Percentiles rank a stretch among this genome's conserved stretches.
Conservation (phyloP, 2,113 vertebrate genomes). For the Nannobrachium achirus region DNA sequence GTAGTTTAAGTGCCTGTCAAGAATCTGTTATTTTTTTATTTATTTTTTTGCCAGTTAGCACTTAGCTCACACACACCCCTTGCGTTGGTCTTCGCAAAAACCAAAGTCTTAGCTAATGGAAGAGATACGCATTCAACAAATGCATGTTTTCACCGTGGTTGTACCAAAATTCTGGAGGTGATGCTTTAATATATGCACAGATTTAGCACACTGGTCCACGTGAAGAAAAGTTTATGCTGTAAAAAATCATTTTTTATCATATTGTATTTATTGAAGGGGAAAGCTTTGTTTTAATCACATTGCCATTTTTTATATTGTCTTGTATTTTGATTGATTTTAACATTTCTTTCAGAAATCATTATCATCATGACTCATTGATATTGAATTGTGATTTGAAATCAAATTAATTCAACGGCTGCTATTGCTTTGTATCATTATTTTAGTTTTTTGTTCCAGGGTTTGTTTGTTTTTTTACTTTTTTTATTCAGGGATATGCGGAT, state of each 20-base stretch:
- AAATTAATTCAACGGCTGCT: neutral
- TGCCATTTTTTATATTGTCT: neutral
- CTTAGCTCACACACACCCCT: neutral
- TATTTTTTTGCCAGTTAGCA: neutral
- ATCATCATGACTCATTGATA: constrained; percentile 36
- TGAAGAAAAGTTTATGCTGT: neutral
- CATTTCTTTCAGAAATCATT: constrained; percentile 14
- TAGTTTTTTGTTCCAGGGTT: neutral
- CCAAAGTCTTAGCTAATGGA: constrained; percentile 66
- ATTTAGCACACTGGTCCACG: constrained; percentile 19
- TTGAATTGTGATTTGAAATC: constrained; percentile 26
- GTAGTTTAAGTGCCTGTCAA: constrained; percentile 72
- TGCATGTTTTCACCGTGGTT: constrained; percentile 50
- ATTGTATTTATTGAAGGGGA: neutral
- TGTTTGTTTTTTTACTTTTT: neutral
- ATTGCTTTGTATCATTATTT: constrained; percentile 3
- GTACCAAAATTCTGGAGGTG: constrained; percentile 31
- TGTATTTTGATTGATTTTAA: constrained; percentile 30
- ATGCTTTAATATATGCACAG: constrained; percentile 61
- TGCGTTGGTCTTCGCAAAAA: constrained; percentile 42
- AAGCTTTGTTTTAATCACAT: constrained; percentile 6
- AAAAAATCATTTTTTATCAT: constrained; percentile 21
- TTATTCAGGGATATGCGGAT: neutral
- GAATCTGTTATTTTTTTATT: constrained; percentile 28
- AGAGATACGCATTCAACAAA: constrained; percentile 30